Base-by-base conservation (phyloP, 2,888 invertebrate genomes). In the Latrodectus elegans region DNA sequence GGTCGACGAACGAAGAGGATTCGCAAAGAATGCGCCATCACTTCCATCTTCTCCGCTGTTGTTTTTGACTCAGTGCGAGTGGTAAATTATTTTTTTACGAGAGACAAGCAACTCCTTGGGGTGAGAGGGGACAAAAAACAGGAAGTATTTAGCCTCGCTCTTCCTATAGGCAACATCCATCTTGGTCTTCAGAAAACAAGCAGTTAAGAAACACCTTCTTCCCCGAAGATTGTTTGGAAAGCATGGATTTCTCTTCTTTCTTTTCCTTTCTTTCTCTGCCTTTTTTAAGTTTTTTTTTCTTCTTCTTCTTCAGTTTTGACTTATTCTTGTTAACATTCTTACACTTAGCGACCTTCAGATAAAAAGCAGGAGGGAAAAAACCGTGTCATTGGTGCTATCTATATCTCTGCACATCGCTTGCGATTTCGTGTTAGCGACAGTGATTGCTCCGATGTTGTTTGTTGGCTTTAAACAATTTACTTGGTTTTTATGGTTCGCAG, bases 361-460 rank as follows among this genome's bases (percentile, higher is more conserved):
- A 77, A 68, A 68, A 68, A 26, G 26, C 22, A 22, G 55, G 51
- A 49, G 17, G 17, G 8, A 72, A 76, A 76, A 76, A 49, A 68
- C 6, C 52, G 17, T 51, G 65, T 67, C 65, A 76, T 76, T 68
- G 77, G 52, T 14, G 77, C 77, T 77, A 77, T 77, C 51, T 77
- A 68, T 77, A 77, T 67, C 77, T 68, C 14, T 53, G 77, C 52
- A 52, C 53, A 14, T 12, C 53, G 26, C 67, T n/a, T 15, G 17
- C 64, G 77, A 22, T 38, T 38, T 38, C 38, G 38, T 38, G 38
- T 38, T 38, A 38, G 38, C 38, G 38, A 38, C 38, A 38, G 38
- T 38, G 38, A 38, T 38, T 38, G 38, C 6, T 6, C 38, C 3
- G 6, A 38, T 38, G 38, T 38, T 38, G 38, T 38, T 38, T 38